These are phyloP conservation scores for Tachina grossa DNA, from an alignment of 2,888 invertebrate species.

Conservation along the genomic window DNA sequence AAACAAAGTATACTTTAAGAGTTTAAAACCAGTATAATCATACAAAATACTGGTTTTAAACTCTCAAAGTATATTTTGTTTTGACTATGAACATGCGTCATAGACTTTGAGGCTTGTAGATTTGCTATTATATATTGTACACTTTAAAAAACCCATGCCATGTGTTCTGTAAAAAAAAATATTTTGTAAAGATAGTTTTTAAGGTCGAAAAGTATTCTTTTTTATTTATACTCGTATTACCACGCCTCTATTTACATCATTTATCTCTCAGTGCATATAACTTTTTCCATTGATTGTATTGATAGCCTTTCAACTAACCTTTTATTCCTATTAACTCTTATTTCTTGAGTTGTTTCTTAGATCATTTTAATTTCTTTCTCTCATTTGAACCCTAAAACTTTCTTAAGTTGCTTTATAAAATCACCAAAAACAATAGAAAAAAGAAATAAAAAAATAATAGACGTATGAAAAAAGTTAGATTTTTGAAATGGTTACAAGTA, in stretches of 20 bases:
- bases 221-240: neutral
- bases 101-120: too few relatives aligned
- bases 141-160: too few relatives aligned
- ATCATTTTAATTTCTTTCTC: slow-evolving; percentile 36
- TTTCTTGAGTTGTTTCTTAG: slow-evolving; percentile 36
- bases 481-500: slow-evolving; percentile 17
- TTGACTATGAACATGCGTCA: too few relatives aligned
- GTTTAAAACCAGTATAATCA: too few relatives aligned
- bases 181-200: too few relatives aligned
- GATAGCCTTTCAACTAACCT: slow-evolving; percentile 57
- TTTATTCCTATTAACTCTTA: slow-evolving; percentile 47
- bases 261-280: slow-evolving; percentile 37
- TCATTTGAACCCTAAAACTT: slow-evolving; percentile 61
- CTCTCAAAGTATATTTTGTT: too few relatives aligned
- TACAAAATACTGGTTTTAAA: too few relatives aligned
- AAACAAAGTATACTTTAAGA: too few relatives aligned
- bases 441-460: neutral
- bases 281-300: slow-evolving; percentile 47
- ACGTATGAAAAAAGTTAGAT: neutral
- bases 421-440: slow-evolving; percentile 11
- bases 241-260: neutral
- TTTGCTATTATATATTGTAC: too few relatives aligned
- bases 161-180: too few relatives aligned
- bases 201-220: neutral
- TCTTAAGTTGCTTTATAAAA: slow-evolving; percentile 47